phyloP scores from a whole-genome alignment of 2,797 vertebrate genomes.

The Pseudotriccus pelzelni region DNA sequence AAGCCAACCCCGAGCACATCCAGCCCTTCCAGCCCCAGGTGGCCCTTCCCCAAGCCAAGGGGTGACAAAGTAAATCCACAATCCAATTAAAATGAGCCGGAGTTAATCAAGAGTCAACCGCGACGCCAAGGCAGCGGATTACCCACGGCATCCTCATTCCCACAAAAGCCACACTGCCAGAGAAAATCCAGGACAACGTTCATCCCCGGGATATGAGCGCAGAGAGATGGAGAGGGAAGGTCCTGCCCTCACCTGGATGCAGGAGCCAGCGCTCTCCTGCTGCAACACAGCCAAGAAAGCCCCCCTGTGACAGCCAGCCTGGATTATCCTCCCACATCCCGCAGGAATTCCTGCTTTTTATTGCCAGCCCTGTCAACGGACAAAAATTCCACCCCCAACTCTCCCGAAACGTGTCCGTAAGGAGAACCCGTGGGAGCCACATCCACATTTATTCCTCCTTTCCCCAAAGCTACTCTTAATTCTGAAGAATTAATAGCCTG shows the following conservation, averaged over 20 bases:
- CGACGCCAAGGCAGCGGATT: background rate
- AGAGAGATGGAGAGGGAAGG: rapidly evolving
- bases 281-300: rapidly evolving
- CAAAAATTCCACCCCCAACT: background rate
- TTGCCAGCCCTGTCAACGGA: background rate
- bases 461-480: background rate
- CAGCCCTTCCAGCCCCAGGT: background rate
- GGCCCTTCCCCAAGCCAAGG: background rate
- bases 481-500: too few relatives aligned
- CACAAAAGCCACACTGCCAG: too few relatives aligned
- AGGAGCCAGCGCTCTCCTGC: too few relatives aligned
- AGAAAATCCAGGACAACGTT: rapidly evolving
- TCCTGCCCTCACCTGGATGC: background rate
- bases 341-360: background rate
- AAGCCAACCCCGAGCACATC: rapidly evolving
- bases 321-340: background rate
- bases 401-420: rapidly evolving
- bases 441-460: background rate
- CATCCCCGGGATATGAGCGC: rapidly evolving
- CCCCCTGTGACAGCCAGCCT: background rate
- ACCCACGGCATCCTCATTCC: background rate
- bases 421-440: background rate
- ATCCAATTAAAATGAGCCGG: background rate
- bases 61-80: background rate
- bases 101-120: background rate